These are phyloP conservation scores for Rhinatrema bivittatum DNA, from an alignment of 2,797 vertebrate genomes.

Conservation along the genomic window DNA sequence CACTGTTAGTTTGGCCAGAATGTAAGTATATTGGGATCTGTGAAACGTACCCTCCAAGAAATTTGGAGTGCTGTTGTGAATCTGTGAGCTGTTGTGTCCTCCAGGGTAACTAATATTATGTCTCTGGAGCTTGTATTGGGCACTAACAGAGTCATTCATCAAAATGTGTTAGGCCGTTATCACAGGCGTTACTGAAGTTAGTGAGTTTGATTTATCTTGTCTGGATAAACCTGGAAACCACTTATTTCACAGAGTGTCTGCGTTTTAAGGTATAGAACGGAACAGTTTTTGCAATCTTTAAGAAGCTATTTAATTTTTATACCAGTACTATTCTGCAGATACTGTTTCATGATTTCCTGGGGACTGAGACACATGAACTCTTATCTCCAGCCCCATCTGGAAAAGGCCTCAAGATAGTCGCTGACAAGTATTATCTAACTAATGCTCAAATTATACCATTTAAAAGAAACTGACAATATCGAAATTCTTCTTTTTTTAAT, in stretches of 20 bases:
- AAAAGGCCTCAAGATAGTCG: background rate
- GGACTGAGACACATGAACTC: conserved; percentile 8
- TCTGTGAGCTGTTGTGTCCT: no score
- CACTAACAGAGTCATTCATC: no score
- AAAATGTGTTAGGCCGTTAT: no score
- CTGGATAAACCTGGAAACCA: conserved; percentile 4
- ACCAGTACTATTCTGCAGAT: no score
- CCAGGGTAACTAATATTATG: no score
- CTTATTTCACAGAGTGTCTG: conserved; percentile 15
- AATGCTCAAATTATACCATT: conserved; percentile 12
- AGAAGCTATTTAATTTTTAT: conserved; percentile 17
- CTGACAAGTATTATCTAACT: background rate
- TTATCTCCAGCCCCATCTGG: conserved; percentile 11
- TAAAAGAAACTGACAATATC: conserved; percentile 1
- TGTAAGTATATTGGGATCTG: no score
- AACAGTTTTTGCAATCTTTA: conserved; percentile 20
- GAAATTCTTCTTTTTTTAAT: conserved; percentile 12
- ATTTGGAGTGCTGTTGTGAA: no score
- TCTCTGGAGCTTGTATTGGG: no score
- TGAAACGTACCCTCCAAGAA: no score
- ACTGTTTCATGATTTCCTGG: no score
- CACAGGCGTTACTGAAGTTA: no score
- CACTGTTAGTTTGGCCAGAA: no score
- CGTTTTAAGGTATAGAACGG: conserved; percentile 30
- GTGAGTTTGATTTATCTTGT: conserved; percentile 13